These are phyloP conservation scores for Lepilemur septentrionalis DNA, from an alignment of 2,797 vertebrate species.

Conservation along the genomic window DNA sequence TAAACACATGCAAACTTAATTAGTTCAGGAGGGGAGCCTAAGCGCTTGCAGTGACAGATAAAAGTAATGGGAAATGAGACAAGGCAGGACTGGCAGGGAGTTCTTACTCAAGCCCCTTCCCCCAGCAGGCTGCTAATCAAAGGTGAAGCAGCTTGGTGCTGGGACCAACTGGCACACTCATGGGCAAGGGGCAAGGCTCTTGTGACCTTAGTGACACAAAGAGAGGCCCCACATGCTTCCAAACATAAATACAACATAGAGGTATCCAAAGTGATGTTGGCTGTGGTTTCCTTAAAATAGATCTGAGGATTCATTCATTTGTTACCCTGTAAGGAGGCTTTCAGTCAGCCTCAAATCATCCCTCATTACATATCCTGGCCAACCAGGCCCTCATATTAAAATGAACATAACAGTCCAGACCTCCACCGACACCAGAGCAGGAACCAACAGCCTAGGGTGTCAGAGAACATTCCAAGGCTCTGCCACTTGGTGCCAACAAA, in stretches of 20 bases:
- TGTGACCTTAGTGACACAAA: constrained; percentile 36
- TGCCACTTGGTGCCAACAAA: background rate
- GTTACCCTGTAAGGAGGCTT: background rate
- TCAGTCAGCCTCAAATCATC: background rate
- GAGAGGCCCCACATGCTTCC: constrained; percentile 73
- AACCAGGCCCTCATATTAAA: background rate
- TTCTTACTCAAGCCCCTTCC: constrained; percentile 81
- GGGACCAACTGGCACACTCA: constrained; percentile 67
- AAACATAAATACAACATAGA: constrained; percentile 28
- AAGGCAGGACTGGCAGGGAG: constrained; percentile 85
- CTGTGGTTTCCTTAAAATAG: constrained; percentile 28
- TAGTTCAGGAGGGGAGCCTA: constrained; percentile 85
- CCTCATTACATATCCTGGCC: background rate
- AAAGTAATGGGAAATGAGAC: constrained; percentile 87
- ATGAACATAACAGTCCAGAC: background rate
- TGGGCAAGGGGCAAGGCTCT: constrained; percentile 63
- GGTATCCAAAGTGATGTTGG: background rate
- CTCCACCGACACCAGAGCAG: background rate
- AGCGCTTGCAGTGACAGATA: constrained; percentile 85
- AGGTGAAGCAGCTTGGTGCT: constrained; percentile 75
- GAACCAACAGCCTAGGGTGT: background rate
- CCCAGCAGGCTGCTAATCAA: constrained; percentile 82
- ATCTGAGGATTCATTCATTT: constrained; percentile 5
- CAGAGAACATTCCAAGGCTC: background rate
- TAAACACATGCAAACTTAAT: constrained; percentile 89